Evolutionary conservation across 2,888 invertebrate species (phyloP), one percentile per base, ranked within the genome.

Genomic region (Tineola bisselliella): DNA sequence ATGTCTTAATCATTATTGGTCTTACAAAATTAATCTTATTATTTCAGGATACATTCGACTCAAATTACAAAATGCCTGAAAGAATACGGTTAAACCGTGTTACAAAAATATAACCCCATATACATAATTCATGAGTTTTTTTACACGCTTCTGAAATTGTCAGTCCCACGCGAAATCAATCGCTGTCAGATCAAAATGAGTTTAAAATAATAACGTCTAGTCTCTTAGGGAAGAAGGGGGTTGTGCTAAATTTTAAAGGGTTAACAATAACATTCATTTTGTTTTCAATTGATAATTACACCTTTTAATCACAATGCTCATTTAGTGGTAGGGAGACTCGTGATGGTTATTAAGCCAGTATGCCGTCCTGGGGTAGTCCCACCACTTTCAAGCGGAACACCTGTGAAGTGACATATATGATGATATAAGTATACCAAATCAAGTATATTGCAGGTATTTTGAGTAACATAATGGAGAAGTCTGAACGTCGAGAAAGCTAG

Each of bases 181-280:
- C 59, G 59, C 59, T 59, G 59, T 59, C 59, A 59, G 59, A 17
- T 43, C 43, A 43, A 59, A 43, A 59, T 44, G 17, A 59, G 44
- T 54, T 54, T 54, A 54, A 54, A 54, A 25, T 54, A 54, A 54
- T 19, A 25, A 54, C 54, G 54, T 54, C 54, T 54, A 54, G 25
- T 25, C 54, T 18, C 54, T 25, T 18, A n/a, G 54, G 19, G 52
- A 52, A 52, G 15, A 38, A 48, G 48, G 54, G 19, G 2, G 18
- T 25, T 18, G 13, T 8, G 3, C 48, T 10, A 5, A 48, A 48
- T 48, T 48, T 48, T n/a, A 17, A 48, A 48, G 48, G 48, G 48
- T 17, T 48, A 38, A 38, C 38, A 38, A 38, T 38, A 12, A 38
- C 10, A 38, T 38, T 38, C 1, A 38, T 38, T 38, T 38, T 10